phyloP scores from a whole-genome alignment of 2,797 vertebrate genomes.

The Onychomys torridus region DNA sequence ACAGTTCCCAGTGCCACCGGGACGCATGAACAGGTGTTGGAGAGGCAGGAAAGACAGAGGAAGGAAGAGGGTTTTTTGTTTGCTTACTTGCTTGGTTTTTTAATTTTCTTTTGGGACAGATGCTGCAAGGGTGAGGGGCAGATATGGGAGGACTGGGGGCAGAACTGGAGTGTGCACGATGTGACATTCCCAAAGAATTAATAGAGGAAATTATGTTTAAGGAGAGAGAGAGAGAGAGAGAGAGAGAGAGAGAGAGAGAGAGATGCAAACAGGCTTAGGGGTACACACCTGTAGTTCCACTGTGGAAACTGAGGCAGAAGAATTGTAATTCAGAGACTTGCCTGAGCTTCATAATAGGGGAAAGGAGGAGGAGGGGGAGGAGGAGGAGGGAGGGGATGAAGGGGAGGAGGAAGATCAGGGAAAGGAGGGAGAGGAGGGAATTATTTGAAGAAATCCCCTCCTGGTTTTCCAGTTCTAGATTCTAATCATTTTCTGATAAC shows the following conservation, averaged over 20 bases:
- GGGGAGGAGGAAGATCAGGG: not conserved
- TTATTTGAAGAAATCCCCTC: not conserved
- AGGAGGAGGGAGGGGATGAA: not conserved
- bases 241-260: no score
- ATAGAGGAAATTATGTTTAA: no score
- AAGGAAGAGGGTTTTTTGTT: no score
- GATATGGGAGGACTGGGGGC: no score
- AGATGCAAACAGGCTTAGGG: not conserved
- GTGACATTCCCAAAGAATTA: no score
- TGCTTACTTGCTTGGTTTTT: no score
- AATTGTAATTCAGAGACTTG: not conserved
- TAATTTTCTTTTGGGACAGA: no score
- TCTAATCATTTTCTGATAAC: not conserved
- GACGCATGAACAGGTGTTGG: not conserved
- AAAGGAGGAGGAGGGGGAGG: not conserved
- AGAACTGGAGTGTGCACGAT: no score
- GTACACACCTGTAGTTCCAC: not conserved
- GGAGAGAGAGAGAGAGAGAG: no score
- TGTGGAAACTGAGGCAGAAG: not conserved
- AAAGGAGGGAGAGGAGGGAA: not conserved
- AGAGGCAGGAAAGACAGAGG: no score
- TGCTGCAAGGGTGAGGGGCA: no score
- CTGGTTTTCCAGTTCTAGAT: not conserved
- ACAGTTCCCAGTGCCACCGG: not conserved
- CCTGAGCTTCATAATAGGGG: not conserved